Percentiles rank a stretch among this genome's conserved stretches.
These are phyloP conservation scores for Dilophus febrilis DNA, from an alignment of 2,888 invertebrate species.

Conservation along the genomic window DNA sequence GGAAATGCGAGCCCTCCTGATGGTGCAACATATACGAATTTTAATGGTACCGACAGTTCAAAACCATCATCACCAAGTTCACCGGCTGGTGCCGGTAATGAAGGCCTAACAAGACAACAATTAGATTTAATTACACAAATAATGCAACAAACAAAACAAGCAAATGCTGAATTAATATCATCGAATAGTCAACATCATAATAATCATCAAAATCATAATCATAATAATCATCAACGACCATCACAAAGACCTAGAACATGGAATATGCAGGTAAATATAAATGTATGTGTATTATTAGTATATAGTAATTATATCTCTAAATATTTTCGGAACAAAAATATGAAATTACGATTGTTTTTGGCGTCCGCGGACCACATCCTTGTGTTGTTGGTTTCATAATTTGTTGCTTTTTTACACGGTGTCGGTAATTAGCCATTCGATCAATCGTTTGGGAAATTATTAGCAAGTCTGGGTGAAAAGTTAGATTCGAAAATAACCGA, in stretches of 20 bases:
- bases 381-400: too few species aligned
- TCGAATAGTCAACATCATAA: slow-evolving; percentile 24
- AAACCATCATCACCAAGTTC: slow-evolving; percentile 32
- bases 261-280: slow-evolving; percentile 34
- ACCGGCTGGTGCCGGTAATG: slow-evolving; percentile 32
- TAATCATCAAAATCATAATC: too few species aligned
- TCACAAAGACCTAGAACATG: slow-evolving; percentile 35
- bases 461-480: too few species aligned
- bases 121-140: slow-evolving; percentile 59
- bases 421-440: too few species aligned
- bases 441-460: too few species aligned
- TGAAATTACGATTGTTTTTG: too few species aligned
- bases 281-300: too few species aligned
- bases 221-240: slow-evolving; percentile 16
- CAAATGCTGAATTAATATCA: slow-evolving; percentile 29
- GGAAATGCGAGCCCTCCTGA: slow-evolving; percentile 44
- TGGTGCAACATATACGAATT: slow-evolving; percentile 43
- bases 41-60: slow-evolving; percentile 31
- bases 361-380: too few species aligned
- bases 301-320: too few species aligned
- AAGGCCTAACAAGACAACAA: slow-evolving; percentile 54
- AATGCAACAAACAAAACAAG: slow-evolving; percentile 58
- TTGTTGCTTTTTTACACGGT: too few species aligned
- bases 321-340: too few species aligned
- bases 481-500: too few species aligned